Percentiles rank a stretch among this genome's conserved stretches.
Evolutionary conservation across 2,888 invertebrate genomes (phyloP).

Genomic region (Andrena minutula): DNA sequence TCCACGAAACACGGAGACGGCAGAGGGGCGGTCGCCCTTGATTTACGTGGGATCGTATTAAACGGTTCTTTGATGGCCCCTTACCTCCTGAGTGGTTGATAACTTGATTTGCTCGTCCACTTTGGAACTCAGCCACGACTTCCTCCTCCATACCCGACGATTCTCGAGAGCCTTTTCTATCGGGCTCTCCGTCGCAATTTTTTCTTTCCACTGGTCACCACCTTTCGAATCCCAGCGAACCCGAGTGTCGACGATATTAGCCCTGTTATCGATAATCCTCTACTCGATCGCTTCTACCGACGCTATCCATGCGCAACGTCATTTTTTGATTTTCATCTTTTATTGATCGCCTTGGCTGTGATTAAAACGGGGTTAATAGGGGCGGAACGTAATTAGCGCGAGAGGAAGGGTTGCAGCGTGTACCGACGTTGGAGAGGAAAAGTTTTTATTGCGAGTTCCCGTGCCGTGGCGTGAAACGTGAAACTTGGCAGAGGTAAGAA

Average conservation of each 20-base stretch:
- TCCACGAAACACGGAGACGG: constrained; percentile 66
- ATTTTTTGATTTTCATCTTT: background rate
- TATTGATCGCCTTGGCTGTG: no score
- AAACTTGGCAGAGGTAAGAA: constrained; percentile 53
- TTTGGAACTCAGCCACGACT: constrained; percentile 75
- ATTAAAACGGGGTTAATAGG: background rate
- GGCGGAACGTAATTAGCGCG: constrained; percentile 15
- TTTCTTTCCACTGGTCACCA: background rate
- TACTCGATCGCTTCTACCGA: background rate
- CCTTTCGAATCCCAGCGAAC: background rate
- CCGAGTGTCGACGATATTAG: background rate
- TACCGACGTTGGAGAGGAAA: constrained; percentile 20
- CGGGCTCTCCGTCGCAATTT: background rate
- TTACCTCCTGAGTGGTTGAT: constrained; percentile 79
- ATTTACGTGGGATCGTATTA: constrained; percentile 76
- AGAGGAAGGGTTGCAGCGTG: constrained; percentile 2
- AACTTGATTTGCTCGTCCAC: constrained; percentile 78
- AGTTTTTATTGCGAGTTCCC: constrained; percentile 51
- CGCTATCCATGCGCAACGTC: background rate
- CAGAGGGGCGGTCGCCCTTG: constrained; percentile 64
- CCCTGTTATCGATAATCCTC: background rate
- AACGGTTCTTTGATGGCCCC: constrained; percentile 78
- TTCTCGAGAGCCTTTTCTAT: constrained; percentile 29
- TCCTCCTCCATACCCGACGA: constrained; percentile 40
- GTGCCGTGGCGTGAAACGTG: constrained; percentile 41